Conservation (phyloP, 2,113 vertebrate species). For the Perognathus longimembris region DNA sequence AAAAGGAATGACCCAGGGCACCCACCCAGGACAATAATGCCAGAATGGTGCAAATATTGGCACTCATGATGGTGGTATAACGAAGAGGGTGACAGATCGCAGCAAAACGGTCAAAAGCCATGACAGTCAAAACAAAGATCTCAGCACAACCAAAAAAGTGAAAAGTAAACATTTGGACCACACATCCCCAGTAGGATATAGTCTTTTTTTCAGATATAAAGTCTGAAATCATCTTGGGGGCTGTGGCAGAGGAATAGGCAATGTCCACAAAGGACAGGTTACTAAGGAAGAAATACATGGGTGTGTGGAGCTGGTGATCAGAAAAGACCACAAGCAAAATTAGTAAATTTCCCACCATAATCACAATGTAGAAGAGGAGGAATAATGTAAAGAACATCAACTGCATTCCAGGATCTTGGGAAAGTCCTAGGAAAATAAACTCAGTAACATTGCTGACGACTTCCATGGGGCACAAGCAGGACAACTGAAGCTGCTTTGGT, state of each 20-base stretch:
- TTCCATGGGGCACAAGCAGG: constrained; percentile 6
- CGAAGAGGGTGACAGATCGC: constrained; percentile 70
- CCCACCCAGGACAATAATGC: constrained; percentile 62
- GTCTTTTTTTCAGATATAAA: constrained; percentile 67
- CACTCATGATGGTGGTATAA: constrained; percentile 55
- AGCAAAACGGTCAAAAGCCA: constrained; percentile 72
- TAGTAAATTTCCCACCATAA: constrained; percentile 59
- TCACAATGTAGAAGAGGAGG: constrained; percentile 53
- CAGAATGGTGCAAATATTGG: constrained; percentile 17
- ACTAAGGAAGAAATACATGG: constrained; percentile 76
- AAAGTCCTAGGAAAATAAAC: constrained; percentile 73
- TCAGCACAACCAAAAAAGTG: constrained; percentile 77
- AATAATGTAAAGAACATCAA: constrained; percentile 61
- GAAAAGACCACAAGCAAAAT: constrained; percentile 55
- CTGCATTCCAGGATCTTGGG: constrained; percentile 57
- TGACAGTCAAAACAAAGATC: constrained; percentile 68
- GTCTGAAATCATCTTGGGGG: constrained; percentile 73
- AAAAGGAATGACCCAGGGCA: constrained; percentile 61
- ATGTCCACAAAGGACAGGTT: constrained; percentile 73
- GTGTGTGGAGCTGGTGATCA: constrained; percentile 55
- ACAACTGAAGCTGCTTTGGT: not conserved
- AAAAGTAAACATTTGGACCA: constrained; percentile 71
- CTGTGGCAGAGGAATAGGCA: constrained; percentile 70
- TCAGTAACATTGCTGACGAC: constrained; percentile 69
- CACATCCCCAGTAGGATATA: constrained; percentile 73